Conservation (phyloP, 1,140 invertebrate species). For the Phocides pigmalion region DNA sequence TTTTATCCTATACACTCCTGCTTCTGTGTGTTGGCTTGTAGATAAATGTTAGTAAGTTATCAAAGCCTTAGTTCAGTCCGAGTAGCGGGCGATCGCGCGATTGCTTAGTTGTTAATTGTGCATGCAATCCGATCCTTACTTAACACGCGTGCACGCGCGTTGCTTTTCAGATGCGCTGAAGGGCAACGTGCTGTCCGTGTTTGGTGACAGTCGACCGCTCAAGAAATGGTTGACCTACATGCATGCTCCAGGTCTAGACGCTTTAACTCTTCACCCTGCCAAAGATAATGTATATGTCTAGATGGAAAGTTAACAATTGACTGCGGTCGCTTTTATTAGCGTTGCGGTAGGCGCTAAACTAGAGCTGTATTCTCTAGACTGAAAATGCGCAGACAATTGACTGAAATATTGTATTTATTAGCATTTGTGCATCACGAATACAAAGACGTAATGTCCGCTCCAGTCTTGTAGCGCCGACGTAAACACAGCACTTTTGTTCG, state of each 20-base stretch:
- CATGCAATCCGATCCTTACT: conserved; percentile 28
- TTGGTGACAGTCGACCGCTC: conserved; percentile 63
- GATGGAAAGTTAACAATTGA: too few species aligned
- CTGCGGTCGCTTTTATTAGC: too few species aligned
- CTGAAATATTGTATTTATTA: too few species aligned
- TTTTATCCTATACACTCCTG: not conserved
- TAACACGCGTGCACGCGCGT: conserved; percentile 48
- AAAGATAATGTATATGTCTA: not conserved
- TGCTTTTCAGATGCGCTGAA: conserved; percentile 73
- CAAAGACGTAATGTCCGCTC: too few species aligned
- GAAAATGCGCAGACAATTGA: too few species aligned
- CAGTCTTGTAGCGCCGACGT: too few species aligned
- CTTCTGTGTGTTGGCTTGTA: conserved; percentile 23
- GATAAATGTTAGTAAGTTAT: not conserved
- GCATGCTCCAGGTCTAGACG: conserved; percentile 77
- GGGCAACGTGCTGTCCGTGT: conserved; percentile 63
- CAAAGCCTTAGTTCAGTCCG: too few species aligned
- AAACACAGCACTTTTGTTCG: too few species aligned
- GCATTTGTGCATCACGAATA: too few species aligned
- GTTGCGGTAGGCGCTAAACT: too few species aligned
- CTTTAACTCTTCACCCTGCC: conserved; percentile 61
- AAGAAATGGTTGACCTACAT: conserved; percentile 82
- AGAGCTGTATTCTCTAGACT: too few species aligned
- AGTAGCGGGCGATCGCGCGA: not conserved
- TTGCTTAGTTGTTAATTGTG: conserved; percentile 28